Evolutionary conservation across 2,113 vertebrate species (phyloP).

Genomic region (Corydoras sp.): DNA sequence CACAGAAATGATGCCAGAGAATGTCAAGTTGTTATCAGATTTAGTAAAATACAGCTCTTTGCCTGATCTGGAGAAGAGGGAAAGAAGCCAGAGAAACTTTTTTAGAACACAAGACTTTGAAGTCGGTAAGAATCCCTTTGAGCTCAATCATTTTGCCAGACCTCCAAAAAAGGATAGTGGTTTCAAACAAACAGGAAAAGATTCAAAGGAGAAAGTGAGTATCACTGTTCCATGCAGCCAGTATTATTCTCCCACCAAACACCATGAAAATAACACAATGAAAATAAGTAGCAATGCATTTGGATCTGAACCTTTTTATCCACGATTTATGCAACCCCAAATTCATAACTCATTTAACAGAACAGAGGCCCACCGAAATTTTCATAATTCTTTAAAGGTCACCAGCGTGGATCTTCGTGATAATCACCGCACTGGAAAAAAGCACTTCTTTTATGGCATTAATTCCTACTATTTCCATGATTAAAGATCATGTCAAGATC

Average conservation of each 20-base stretch:
- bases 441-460: slow-evolving; percentile 67
- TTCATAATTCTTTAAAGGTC: slow-evolving; percentile 51
- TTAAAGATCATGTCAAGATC: slow-evolving; percentile 29
- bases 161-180: neutral
- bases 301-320: slow-evolving; percentile 17
- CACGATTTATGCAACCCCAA: slow-evolving; percentile 49
- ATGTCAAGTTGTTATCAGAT: neutral
- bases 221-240: neutral
- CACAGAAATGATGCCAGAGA: neutral
- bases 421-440: slow-evolving; percentile 59
- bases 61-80: neutral
- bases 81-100: neutral
- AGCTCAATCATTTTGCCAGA: neutral
- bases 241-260: neutral
- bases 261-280: neutral
- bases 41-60: neutral
- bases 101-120: neutral
- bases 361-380: slow-evolving; percentile 53
- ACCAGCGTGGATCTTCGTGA: slow-evolving; percentile 67
- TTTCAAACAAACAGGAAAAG: neutral
- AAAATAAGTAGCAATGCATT: neutral
- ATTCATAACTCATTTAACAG: slow-evolving; percentile 70
- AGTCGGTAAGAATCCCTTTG: neutral
- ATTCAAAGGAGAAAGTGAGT: neutral
- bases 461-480: slow-evolving; percentile 70